Evolutionary conservation across 1,140 invertebrate genomes (phyloP).

Genomic region (Drosophila nebulosa): DNA sequence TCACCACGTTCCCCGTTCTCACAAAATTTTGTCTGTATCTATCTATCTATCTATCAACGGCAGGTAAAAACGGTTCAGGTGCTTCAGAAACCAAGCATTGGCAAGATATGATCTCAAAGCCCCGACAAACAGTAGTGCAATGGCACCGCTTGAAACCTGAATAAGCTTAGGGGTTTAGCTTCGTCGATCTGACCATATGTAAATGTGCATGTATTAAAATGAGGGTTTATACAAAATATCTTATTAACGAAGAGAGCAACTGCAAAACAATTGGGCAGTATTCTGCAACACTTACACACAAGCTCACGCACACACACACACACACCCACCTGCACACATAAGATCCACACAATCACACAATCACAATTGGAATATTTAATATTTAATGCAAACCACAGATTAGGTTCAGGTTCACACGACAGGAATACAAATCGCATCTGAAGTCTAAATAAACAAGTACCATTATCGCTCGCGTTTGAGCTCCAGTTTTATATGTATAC

Average conservation of each 20-base stretch:
- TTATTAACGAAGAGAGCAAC: slow-evolving; percentile 15
- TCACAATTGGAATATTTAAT: slow-evolving; percentile 1
- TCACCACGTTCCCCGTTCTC: too few relatives aligned
- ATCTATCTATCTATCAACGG: too few relatives aligned
- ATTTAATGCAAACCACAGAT: background rate
- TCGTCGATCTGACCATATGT: slow-evolving; percentile 3
- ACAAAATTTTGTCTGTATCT: background rate
- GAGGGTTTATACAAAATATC: slow-evolving; percentile 15
- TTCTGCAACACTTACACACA: slow-evolving; percentile 28
- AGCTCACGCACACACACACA: slow-evolving; percentile 2
- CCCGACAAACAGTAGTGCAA: slow-evolving; percentile 94
- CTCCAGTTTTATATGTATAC: background rate
- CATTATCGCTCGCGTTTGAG: background rate
- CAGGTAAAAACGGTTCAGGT: slow-evolving; percentile 94
- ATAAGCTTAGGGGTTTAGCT: slow-evolving; percentile 81
- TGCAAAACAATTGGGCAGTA: slow-evolving; percentile 9
- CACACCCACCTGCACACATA: slow-evolving; percentile 5
- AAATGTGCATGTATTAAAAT: slow-evolving; percentile 12
- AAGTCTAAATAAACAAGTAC: background rate
- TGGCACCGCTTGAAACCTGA: slow-evolving; percentile 95
- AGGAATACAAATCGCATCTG: background rate
- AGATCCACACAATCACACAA: slow-evolving; percentile 6
- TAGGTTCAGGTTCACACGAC: background rate
- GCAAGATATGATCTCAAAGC: slow-evolving; percentile 98
- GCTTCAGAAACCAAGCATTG: slow-evolving; percentile 96